These are phyloP conservation scores for Pocillopora verrucosa DNA, from an alignment of 64 coral and sea anemone genomes.

Conservation along the genomic window DNA sequence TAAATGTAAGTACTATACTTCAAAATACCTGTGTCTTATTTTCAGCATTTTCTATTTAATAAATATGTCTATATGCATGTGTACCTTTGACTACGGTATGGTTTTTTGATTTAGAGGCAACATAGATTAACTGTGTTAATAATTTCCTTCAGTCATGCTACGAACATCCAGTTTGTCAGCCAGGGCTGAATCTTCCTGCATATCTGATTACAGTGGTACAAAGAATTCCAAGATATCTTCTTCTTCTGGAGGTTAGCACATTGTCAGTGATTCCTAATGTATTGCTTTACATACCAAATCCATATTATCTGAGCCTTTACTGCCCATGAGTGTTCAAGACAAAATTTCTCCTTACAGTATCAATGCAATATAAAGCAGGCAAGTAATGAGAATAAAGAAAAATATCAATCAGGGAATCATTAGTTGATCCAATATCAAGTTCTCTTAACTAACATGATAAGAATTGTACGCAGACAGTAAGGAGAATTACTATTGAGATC, in stretches of 20 bases:
- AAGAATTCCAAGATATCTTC: conserved; percentile 93
- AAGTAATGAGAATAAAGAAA: too few relatives aligned
- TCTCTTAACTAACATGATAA: too few relatives aligned
- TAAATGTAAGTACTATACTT: conserved; percentile 59
- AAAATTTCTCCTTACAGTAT: too few relatives aligned
- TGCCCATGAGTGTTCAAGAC: too few relatives aligned
- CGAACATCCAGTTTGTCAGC: conserved; percentile 75
- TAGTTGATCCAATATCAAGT: too few relatives aligned
- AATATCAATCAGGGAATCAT: too few relatives aligned
- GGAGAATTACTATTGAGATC: too few relatives aligned
- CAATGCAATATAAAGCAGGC: too few relatives aligned
- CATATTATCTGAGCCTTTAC: too few relatives aligned
- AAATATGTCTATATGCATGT: not conserved
- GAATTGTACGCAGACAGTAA: too few relatives aligned
- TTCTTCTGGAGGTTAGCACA: conserved; percentile 70
- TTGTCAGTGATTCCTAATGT: not conserved
- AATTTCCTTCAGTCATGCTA: conserved; percentile 64
- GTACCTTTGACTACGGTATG: not conserved
- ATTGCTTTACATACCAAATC: not conserved
- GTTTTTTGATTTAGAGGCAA: too few relatives aligned
- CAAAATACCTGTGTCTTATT: too few relatives aligned
- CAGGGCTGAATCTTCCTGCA: conserved; percentile 77
- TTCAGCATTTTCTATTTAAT: not conserved
- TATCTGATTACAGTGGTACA: conserved; percentile 95
- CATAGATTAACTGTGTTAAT: not conserved